These are phyloP conservation scores for Archilochus colubris DNA, from an alignment of 2,113 vertebrate species.

Conservation along the genomic window DNA sequence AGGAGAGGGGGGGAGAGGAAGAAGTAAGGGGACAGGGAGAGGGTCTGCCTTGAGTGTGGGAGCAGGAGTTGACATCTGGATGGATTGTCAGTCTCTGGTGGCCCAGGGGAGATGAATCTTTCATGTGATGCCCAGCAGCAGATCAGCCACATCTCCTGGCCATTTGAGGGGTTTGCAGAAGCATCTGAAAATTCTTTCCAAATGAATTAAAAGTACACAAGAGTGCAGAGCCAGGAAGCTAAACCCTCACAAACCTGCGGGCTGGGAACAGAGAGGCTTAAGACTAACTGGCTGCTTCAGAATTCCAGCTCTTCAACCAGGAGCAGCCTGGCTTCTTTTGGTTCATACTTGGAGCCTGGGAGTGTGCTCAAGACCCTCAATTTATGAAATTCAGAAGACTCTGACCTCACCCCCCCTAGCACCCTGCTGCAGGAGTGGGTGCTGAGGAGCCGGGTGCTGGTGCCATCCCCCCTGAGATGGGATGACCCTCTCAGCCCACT, in stretches of 20 bases:
- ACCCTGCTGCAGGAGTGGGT: not conserved
- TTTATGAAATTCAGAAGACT: not conserved
- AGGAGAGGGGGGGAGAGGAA: not conserved
- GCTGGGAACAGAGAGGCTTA: not conserved
- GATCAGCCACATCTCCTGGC: constrained; percentile 3
- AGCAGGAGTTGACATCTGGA: not conserved
- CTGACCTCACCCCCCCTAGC: not conserved
- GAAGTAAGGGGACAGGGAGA: too few species aligned
- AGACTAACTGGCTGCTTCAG: not conserved
- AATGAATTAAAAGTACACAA: not conserved
- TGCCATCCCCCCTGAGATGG: fast-evolving
- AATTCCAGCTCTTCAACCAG: not conserved
- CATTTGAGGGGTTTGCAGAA: not conserved
- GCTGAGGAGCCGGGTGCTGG: not conserved
- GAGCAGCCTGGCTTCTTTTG: not conserved
- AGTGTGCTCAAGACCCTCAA: fast-evolving
- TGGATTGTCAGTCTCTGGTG: constrained; percentile 33
- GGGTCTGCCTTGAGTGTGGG: not conserved
- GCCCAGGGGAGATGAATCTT: constrained; percentile 9
- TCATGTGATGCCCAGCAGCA: not conserved
- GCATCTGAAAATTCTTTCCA: not conserved
- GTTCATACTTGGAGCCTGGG: not conserved
- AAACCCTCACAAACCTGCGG: not conserved
- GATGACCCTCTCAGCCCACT: not conserved
- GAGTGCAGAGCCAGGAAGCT: not conserved